Evolutionary conservation across 2,113 vertebrate genomes (phyloP), one percentile per base, ranked within the genome.

Genomic region (Rhea pennata): DNA sequence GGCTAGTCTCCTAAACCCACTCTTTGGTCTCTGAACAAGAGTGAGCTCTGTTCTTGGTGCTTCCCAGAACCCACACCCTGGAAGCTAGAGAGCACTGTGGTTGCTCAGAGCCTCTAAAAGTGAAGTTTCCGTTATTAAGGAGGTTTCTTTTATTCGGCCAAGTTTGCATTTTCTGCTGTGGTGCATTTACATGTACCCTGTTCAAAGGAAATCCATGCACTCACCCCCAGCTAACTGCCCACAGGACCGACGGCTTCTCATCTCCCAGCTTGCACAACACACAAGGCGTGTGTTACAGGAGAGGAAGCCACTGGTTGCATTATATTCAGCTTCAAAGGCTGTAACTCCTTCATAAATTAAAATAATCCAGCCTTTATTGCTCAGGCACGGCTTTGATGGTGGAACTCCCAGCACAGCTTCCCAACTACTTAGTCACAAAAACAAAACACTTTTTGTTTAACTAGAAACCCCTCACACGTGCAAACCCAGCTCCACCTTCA

Each of bases 261-360:
- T 6, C 59, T 77, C 93, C 59, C 54, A 0, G 5, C 27, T 0
- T 27, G 29, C 91, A 15, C 42, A 1, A 4, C 80, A 4, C 84
- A 16, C 56, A 2, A 13, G 81, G 81, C 21, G 20, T 0, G 50
- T 1, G 33, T 33, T 31, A 27, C 12, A 48, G 59, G n/a, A 12
- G 27, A 90, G 88, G 90, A 90, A 92, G 40, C 74, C 64, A 7
- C 92, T 14, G 44, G 12, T 5, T 23, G 44, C 26, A 10, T 79
- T 81, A 66, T 42, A 88, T 91, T 92, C 46, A 78, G 74, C 88
- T 90, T 90, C 94, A 80, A 90, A 91, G 78, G 51, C 77, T 73
- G 56, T 4, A 82, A 67, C 51, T 61, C 92, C 11, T 78, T 29
- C 78, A 9, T 1, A 61, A 89, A 91, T 78, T 9, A 64, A 51